phyloP scores from a whole-genome alignment of 1,140 invertebrate species.

The Cataglyphis hispanica region DNA sequence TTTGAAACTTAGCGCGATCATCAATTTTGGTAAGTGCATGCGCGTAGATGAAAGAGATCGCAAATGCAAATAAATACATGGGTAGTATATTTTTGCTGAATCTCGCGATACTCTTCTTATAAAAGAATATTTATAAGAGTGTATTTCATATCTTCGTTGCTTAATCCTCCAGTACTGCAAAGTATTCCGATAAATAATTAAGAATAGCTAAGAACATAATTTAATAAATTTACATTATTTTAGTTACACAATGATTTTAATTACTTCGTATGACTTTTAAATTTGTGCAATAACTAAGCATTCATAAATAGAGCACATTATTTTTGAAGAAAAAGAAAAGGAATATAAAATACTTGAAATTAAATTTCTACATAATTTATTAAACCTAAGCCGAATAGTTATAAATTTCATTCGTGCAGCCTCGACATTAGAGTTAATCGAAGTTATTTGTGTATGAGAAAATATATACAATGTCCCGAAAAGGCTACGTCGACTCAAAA shows the following conservation, averaged over 20 bases:
- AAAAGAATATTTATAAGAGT: no score
- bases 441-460: background rate
- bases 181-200: background rate
- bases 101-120: constrained; percentile 16
- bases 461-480: background rate
- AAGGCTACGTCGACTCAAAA: background rate
- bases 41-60: constrained; percentile 51
- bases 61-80: constrained; percentile 52
- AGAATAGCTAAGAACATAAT: background rate
- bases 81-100: constrained; percentile 41
- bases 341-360: constrained; percentile 1
- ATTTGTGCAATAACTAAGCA: constrained; percentile 1
- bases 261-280: background rate
- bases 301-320: background rate
- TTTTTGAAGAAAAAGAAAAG: background rate
- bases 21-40: constrained; percentile 49
- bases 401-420: background rate
- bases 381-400: background rate
- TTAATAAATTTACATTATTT: background rate
- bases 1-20: constrained; percentile 56
- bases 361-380: background rate
- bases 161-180: background rate
- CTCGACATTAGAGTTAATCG: background rate
- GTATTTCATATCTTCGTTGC: constrained; percentile 2
- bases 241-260: background rate